phyloP scores from a whole-genome alignment of 1,140 invertebrate species.

The Onthophagus taurus region DNA sequence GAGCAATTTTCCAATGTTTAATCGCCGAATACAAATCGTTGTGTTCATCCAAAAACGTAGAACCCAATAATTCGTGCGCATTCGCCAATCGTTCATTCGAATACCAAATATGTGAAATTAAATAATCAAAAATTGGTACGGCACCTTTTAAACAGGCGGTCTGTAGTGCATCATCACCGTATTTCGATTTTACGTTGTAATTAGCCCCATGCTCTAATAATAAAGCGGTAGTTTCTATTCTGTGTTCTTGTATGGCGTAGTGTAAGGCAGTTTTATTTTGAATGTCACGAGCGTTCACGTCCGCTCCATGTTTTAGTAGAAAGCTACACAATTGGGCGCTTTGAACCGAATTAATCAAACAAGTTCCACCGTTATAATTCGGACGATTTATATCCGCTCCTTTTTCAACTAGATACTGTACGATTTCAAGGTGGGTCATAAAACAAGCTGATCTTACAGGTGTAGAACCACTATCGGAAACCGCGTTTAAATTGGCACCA shows the following conservation, averaged over 20 bases:
- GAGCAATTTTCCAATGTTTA: slow-evolving; percentile 57
- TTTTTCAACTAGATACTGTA: slow-evolving; percentile 67
- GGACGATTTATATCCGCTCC: slow-evolving; percentile 78
- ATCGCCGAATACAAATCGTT: slow-evolving; percentile 58
- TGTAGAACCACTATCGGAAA: slow-evolving; percentile 83
- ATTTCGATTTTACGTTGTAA: slow-evolving; percentile 63
- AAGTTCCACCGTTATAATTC: slow-evolving; percentile 89
- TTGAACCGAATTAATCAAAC: slow-evolving; percentile 89
- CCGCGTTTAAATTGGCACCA: slow-evolving; percentile 74
- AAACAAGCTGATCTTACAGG: slow-evolving; percentile 85
- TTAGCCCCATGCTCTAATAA: slow-evolving; percentile 72
- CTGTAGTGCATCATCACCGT: slow-evolving; percentile 84
- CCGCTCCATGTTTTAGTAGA: slow-evolving; percentile 65
- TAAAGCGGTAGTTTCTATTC: slow-evolving; percentile 69
- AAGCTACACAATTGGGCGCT: slow-evolving; percentile 72
- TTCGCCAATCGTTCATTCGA: slow-evolving; percentile 60
- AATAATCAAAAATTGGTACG: slow-evolving; percentile 67
- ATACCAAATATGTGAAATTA: slow-evolving; percentile 57
- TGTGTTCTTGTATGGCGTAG: slow-evolving; percentile 86
- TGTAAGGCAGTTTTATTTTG: slow-evolving; percentile 88
- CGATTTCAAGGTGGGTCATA: slow-evolving; percentile 83
- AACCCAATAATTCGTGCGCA: slow-evolving; percentile 74
- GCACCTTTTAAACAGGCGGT: slow-evolving; percentile 84
- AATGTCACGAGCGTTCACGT: slow-evolving; percentile 80
- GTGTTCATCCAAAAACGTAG: slow-evolving; percentile 76